Evolutionary conservation across 2,888 invertebrate genomes (phyloP), one percentile per base, ranked within the genome.

Genomic region (Nephrocerus scutellatus): DNA sequence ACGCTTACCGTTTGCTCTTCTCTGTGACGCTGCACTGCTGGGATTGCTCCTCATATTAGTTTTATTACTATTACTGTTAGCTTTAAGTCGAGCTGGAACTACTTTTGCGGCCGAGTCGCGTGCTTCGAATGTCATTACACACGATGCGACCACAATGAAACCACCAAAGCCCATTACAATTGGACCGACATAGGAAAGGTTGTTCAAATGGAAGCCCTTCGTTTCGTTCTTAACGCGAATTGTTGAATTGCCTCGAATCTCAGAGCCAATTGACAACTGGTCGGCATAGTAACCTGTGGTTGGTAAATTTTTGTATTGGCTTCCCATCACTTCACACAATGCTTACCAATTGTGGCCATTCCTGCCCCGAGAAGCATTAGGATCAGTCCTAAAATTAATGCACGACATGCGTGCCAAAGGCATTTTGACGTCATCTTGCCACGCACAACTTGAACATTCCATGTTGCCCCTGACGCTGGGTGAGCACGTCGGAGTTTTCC

Each of bases 101-200:
- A 93, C 88, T 65, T 85, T 86, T 3, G 92, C 89, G 0, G 95
- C 89, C 45, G 89, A 89, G 68, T 96, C 96, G 4, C 95, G 77
- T 1, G 92, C 91, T 63, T 96, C 96, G 62, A 96, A 92, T n/a
- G 95, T 96, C 85, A 96, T 91, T 36, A 97, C 96, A 62, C 95
- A 95, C 0, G 95, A 92, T 20, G 95, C 91, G 15, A 96, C 95
- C 25, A 96, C 88, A 51, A 93, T 89, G 65, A 96, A 96, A 24
- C 90, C 91, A 68, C 96, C 95, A 44, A 93, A 83, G 20, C 96
- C 96, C 95, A 96, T 96, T 36, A 96, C 84, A 48, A 95, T 88
- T 3, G 96, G 96, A 0, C 96, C 96, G n/a, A 91, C 86, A 65
- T 95, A 96, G 2, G 91, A 88, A 36, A 95, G 74, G 62, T 89